Evolutionary conservation across 2,113 vertebrate species (phyloP), one percentile per base, ranked within the genome.

Genomic region (Peucedramus taeniatus): DNA sequence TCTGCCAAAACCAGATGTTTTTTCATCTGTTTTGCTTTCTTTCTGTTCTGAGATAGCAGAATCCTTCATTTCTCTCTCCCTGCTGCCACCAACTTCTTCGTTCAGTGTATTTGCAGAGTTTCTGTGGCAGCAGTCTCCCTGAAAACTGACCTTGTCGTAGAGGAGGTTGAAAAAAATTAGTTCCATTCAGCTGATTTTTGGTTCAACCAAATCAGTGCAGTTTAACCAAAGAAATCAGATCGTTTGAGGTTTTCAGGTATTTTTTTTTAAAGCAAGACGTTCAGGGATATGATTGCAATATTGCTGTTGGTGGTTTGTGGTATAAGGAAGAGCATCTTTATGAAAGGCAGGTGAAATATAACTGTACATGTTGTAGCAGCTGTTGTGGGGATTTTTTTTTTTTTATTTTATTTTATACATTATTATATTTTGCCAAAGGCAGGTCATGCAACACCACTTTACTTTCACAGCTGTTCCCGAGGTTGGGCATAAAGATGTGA

Each of bases 401-500:
- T 69, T 70, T 50, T 26, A 40, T 39, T 80, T 64, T 47, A 35
- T 26, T 81, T 66, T 50, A 31, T 60, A 57, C 5, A 3, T 82
- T 37, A 31, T 71, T 82, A 6, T 24, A 13, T 68, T 83, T 39
- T 79, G 35, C 47, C 33, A 61, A 83, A 80, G 14, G 27, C 13
- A 79, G 84, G 30, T 72, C 30, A 69, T 19, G 11, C 21, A 80
- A 26, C 30, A 81, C 2, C 2, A 2, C 40, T 81, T 91, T 74
- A 24, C 42, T 91, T 92, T 82, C 78, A 80, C 96, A 99, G 99
- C 95, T 95, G 94, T 97, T 86, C 98, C 97, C 96, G 98, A 98
- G 33, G 96, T 98, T 85, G 97, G 95, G 31, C 93, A 96, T 96
- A 42, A 94, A 97, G 27, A 94, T 98, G 87, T 89, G 75, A 49